phyloP scores from a whole-genome alignment of 2,797 vertebrate species.

The Sciaenops ocellatus region DNA sequence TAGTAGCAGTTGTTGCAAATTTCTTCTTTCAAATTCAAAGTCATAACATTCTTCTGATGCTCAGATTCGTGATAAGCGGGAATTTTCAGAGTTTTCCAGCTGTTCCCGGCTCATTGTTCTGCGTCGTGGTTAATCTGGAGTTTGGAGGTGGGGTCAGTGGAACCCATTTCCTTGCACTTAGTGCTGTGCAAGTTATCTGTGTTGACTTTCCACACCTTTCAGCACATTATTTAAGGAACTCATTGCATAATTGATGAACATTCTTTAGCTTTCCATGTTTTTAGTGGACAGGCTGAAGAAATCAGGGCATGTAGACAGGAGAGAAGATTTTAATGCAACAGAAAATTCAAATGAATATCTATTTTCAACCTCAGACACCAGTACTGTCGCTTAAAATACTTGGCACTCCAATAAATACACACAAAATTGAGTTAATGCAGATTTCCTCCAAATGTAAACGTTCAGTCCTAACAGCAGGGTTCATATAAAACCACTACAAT shows the following conservation, averaged over 20 bases:
- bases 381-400: constrained; percentile 4
- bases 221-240: constrained; percentile 53
- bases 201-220: constrained; percentile 74
- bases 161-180: constrained; percentile 80
- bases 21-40: constrained; percentile 20
- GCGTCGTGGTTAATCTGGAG: constrained; percentile 68
- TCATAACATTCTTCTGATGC: constrained; percentile 32
- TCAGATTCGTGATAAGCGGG: constrained; percentile 22
- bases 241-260: constrained; percentile 44
- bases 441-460: not conserved
- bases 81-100: constrained; percentile 58
- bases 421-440: not conserved
- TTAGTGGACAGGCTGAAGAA: not conserved
- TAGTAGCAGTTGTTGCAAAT: not conserved
- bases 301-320: not conserved
- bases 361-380: constrained; percentile 17
- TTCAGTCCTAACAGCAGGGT: not conserved
- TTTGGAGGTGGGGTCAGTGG: constrained; percentile 65
- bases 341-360: not conserved
- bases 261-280: constrained; percentile 34
- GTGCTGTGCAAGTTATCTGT: constrained; percentile 66
- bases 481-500: not conserved
- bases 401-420: constrained; percentile 10
- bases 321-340: constrained; percentile 1
- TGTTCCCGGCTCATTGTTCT: constrained; percentile 80